Conservation (phyloP, 2,888 invertebrate species). For the Lepidocyrtoides sp. region DNA sequence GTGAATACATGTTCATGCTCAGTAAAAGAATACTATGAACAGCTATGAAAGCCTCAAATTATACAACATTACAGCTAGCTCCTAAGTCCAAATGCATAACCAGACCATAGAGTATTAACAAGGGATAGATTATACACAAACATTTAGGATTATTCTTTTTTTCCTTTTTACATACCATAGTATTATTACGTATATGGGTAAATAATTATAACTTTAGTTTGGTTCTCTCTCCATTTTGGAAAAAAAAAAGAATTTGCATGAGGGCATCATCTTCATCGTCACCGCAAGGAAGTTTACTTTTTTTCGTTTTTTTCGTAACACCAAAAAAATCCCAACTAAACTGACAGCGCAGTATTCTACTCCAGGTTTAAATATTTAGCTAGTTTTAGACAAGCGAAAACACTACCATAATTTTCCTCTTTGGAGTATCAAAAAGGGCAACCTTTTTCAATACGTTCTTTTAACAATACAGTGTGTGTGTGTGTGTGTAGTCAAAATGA, state of each 20-base stretch:
- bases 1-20: constrained; percentile 22
- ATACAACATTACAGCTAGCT: neutral
- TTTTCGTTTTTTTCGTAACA: too few species aligned
- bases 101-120: too few species aligned
- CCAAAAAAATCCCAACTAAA: too few species aligned
- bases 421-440: neutral
- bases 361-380: too few species aligned
- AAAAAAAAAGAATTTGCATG: constrained; percentile 8
- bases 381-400: neutral
- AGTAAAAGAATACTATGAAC: neutral
- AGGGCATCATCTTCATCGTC: neutral
- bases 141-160: too few species aligned
- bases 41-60: neutral
- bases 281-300: too few species aligned
- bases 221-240: neutral
- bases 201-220: constrained; percentile 15
- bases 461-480: neutral
- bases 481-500: neutral
- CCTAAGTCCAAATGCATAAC: too few species aligned
- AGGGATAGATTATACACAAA: too few species aligned
- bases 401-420: neutral
- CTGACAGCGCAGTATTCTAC: too few species aligned
- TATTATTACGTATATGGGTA: neutral
- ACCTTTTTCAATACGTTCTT: neutral
- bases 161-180: too few species aligned